Conservation (phyloP, 1,140 invertebrate species). For the Ceratina australensis region DNA sequence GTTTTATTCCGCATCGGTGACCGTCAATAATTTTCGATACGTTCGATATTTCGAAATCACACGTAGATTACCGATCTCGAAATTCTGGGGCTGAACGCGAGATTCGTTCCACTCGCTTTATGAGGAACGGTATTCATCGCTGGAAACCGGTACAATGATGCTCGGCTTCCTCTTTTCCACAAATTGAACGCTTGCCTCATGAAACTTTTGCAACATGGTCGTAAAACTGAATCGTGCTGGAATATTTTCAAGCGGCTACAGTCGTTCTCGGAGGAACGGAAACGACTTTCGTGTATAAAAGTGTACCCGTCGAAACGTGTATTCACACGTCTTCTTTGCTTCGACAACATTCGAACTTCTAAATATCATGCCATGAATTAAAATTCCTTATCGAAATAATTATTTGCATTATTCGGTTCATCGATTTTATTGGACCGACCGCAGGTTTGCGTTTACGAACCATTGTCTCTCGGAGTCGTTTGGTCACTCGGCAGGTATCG, state of each 20-base stretch:
- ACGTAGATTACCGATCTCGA: conserved; percentile 47
- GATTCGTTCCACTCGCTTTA: conserved; percentile 45
- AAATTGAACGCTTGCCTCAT: conserved; percentile 10
- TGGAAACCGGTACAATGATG: background rate
- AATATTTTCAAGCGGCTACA: background rate
- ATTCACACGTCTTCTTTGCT: too few relatives aligned
- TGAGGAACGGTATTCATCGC: conserved; percentile 27
- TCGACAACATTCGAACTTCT: too few relatives aligned
- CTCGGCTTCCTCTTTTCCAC: conserved; percentile 4
- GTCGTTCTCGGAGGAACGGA: background rate
- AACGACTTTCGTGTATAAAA: background rate
- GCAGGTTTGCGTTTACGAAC: background rate
- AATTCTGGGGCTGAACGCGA: background rate
- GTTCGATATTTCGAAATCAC: conserved; percentile 59
- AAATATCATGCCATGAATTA: too few relatives aligned
- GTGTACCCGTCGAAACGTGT: background rate
- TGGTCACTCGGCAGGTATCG: background rate
- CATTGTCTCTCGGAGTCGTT: conserved; percentile 4
- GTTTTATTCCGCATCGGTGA: conserved; percentile 62
- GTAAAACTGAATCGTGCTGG: background rate
- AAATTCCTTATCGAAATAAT: too few relatives aligned
- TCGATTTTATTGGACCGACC: too few relatives aligned
- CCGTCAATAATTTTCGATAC: conserved; percentile 57
- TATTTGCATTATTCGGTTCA: too few relatives aligned
- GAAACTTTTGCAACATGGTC: conserved; percentile 5